phyloP scores from a whole-genome alignment of 2,888 invertebrate genomes.

The Ferdinandea cuprea region DNA sequence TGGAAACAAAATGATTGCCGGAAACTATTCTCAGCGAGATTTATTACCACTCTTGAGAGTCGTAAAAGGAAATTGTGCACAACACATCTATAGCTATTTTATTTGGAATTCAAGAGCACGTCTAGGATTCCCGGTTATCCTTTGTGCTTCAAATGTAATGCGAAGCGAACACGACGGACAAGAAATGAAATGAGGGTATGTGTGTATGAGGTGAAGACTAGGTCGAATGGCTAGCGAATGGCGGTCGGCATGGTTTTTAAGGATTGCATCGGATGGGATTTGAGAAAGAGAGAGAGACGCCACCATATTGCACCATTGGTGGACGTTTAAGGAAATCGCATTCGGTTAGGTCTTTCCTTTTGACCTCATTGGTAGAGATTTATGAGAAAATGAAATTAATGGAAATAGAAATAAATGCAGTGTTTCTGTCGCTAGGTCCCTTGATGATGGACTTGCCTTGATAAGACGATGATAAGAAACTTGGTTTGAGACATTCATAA shows the following conservation, averaged over 20 bases:
- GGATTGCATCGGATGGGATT: conserved; percentile 47
- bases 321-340: conserved; percentile 73
- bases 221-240: conserved; percentile 24
- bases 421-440: conserved; percentile 35
- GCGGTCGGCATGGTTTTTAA: conserved; percentile 43
- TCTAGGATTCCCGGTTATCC: conserved; percentile 66
- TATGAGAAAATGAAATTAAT: conserved; percentile 65
- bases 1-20: conserved; percentile 78
- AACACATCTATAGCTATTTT: conserved; percentile 76
- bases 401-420: conserved; percentile 59
- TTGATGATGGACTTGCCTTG: too few species aligned
- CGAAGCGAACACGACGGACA: conserved; percentile 21
- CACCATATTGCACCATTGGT: conserved; percentile 65
- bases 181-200: background rate
- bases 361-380: conserved; percentile 65
- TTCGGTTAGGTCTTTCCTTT: conserved; percentile 68
- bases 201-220: conserved; percentile 7
- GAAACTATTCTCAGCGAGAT: conserved; percentile 83
- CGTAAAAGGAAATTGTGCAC: conserved; percentile 83
- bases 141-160: conserved; percentile 63
- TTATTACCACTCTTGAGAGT: conserved; percentile 83
- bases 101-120: conserved; percentile 75
- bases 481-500: too few species aligned
- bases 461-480: too few species aligned
- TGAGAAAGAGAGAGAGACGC: conserved; percentile 24